Evolutionary conservation across 2,888 invertebrate genomes (phyloP), one percentile per base, ranked within the genome.

Genomic region (Netelia inedita): DNA sequence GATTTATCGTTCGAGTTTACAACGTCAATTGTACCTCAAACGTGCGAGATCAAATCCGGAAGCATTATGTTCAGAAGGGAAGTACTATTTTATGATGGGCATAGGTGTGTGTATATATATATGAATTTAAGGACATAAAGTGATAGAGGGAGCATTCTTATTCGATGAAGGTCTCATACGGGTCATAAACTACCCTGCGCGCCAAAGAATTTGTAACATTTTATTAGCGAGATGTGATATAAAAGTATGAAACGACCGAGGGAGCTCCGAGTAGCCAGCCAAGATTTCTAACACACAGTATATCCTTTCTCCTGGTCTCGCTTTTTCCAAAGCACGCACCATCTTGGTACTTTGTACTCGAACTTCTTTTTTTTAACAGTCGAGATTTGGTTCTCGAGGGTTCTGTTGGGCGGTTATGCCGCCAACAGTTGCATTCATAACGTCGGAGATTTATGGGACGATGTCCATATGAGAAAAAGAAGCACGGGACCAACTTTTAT

Each of bases 151-250:
- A 88, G 72, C 84, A 85, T 85, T 82, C 73, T 87, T 41, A 66
- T 84, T 85, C 89, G 90, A 92, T 91, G 89, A 92, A 91, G 90
- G 89, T 79, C 78, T 88, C 84, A 85, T 63, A 75, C 65, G 66
- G 73, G 82, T 87, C 92, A 91, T 93, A 93, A 93, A 93, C 89
- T 90, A 89, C 89, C 90, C 90, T 87, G 86, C 85, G 87, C 89
- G 88, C 53, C 91, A 88, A 90, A 92, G 92, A 93, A 93, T 93
- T 92, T 93, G 92, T 93, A 92, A 91, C 89, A 91, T 93, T 93
- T 93, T 93, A 93, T 93, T 92, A 90, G 90, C 88, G 83, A 85
- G 83, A 85, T 88, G 87, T 88, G 6, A 89, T 88, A 89, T 89
- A 88, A 85, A 87, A 83, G 85, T 87, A 78, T 81, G 55, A 75